phyloP scores from a whole-genome alignment of 1,140 invertebrate species.

The Pseudomyrmex gracilis region DNA sequence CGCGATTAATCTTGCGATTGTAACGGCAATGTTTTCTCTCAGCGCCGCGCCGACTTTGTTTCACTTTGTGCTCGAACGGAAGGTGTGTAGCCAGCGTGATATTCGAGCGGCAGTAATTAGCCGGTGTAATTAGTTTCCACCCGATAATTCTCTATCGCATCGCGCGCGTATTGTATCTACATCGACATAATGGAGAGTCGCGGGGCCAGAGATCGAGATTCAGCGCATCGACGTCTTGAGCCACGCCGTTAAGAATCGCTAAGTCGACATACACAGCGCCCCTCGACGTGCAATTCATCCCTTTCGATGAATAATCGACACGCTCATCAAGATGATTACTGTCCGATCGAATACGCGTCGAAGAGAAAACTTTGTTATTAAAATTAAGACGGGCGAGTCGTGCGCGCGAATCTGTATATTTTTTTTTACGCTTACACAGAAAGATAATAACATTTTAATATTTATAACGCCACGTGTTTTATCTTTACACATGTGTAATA shows the following conservation, averaged over 20 bases:
- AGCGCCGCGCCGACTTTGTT: slow-evolving; percentile 32
- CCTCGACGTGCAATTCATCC: not conserved
- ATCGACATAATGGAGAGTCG: slow-evolving; percentile 34
- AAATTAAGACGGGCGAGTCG: not conserved
- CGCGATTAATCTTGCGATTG: slow-evolving; percentile 23
- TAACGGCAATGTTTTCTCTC: slow-evolving; percentile 33
- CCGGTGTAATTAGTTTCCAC: slow-evolving; percentile 50
- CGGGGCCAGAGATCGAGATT: slow-evolving; percentile 32
- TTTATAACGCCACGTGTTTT: slow-evolving; percentile 4
- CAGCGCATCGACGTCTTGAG: slow-evolving; percentile 40
- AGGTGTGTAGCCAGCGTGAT: slow-evolving; percentile 9
- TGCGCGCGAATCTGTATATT: no score
- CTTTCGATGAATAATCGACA: slow-evolving; percentile 50
- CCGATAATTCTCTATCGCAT: slow-evolving; percentile 52
- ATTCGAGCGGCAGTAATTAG: slow-evolving; percentile 55
- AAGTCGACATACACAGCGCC: not conserved
- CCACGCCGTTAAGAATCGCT: slow-evolving; percentile 23
- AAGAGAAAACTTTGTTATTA: not conserved
- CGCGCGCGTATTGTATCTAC: slow-evolving; percentile 24
- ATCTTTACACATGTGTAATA: slow-evolving; percentile 13
- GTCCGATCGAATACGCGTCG: not conserved
- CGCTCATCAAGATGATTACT: slow-evolving; percentile 36
- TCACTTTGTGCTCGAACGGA: slow-evolving; percentile 23
- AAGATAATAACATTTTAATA: slow-evolving; percentile 33
- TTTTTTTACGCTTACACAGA: no score